Evolutionary conservation across 2,888 invertebrate genomes (phyloP), one percentile per base, ranked within the genome.

Genomic region (Drosophila flavopinicola): DNA sequence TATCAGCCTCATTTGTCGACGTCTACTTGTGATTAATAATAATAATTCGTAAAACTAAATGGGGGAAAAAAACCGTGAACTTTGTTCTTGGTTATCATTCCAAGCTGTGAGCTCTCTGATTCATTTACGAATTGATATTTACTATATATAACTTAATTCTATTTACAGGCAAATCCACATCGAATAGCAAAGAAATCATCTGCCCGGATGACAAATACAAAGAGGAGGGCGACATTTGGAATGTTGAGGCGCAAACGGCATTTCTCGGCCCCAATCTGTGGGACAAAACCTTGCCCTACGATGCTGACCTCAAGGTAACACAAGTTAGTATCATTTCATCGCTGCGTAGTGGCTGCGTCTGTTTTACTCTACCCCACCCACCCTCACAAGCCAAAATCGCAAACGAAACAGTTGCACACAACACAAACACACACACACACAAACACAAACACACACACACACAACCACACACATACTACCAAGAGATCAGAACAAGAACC

Each of bases 261-360:
- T 98, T 98, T 93, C 94, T 98, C 88, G 98, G 98, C 72, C 98
- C 98, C 75, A 98, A 96, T 92, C 93, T 98, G 72, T 98, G 98
- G 98, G 98, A 98, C 92, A 97, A 97, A 92, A 96, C 97, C 86
- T 93, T 95, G 90, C 95, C 96, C 88, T 97, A 97, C 91, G 97
- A 97, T 92, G 95, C 96, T 91, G 97, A 98, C 94, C 96, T 98
- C 93, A 98, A 98, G 95, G 97, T 97, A 95, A 93, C 93, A 92
- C 93, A 93, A 93, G 93, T 93, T 93, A 93, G 92, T 93, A 93
- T 89, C 90, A 90, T 89, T 48, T 88, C 82, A 83, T 86, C 75
- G 85, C 86, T 85, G 74, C 82, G 87, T 89, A 89, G 89, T 88
- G 89, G 88, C 89, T 88, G 88, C 85, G 85, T 85, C 61, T 72